Evolutionary conservation across 2,113 vertebrate species (phyloP).

Genomic region (Mobula hypostoma): DNA sequence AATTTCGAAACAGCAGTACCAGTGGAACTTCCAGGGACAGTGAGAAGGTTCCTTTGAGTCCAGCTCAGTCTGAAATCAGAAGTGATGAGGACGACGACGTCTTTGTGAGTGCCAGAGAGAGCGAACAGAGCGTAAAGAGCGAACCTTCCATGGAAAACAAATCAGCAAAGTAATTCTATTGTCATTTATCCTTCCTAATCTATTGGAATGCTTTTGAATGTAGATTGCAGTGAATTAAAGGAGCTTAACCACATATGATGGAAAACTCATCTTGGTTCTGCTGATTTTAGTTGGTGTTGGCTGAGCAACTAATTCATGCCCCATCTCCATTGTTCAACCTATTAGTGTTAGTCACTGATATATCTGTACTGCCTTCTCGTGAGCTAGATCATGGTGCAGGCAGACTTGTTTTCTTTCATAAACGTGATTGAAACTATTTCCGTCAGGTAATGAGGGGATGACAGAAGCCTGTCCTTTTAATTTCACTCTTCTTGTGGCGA

Average conservation of each 20-base stretch:
- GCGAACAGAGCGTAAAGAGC: background rate
- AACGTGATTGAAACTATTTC: background rate
- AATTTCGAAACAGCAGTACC: too few relatives aligned
- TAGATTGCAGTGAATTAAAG: slow-evolving; percentile 31
- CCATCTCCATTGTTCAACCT: background rate
- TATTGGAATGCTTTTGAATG: slow-evolving; percentile 21
- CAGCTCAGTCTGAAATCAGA: background rate
- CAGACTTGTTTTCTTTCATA: too few relatives aligned
- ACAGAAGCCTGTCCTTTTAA: background rate
- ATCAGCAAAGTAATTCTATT: slow-evolving; percentile 36
- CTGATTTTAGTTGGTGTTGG: background rate
- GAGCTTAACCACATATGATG: background rate
- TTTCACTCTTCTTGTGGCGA: background rate
- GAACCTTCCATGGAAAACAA: background rate
- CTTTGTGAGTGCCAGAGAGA: slow-evolving; percentile 33
- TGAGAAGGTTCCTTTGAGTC: background rate
- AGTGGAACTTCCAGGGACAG: background rate
- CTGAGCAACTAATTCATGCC: background rate
- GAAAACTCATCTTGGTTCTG: background rate
- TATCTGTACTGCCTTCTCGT: background rate
- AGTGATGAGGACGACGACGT: background rate
- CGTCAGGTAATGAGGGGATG: background rate
- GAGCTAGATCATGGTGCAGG: background rate
- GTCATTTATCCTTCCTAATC: background rate
- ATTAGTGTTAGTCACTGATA: background rate